Conservation (phyloP, 1,140 invertebrate species). For the Hylaeus anthracinus region DNA sequence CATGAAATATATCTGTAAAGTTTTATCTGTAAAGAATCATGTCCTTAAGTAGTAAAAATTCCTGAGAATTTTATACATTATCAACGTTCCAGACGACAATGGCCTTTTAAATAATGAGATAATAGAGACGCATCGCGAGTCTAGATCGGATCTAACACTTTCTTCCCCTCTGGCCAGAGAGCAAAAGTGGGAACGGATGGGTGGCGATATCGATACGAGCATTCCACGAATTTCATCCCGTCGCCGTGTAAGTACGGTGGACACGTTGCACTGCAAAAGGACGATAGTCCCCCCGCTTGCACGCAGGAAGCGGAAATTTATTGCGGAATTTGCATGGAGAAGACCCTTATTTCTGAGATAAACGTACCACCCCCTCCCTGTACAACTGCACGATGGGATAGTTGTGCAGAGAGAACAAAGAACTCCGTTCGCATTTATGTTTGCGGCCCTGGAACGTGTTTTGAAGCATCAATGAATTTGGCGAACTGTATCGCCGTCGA, state of each 20-base stretch:
- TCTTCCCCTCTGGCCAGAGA: not conserved
- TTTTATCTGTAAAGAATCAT: too few species aligned
- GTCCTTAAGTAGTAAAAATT: too few species aligned
- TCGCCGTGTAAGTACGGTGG: not conserved
- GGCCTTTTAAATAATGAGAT: constrained; percentile 39
- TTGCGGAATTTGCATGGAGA: constrained; percentile 59
- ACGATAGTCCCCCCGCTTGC: not conserved
- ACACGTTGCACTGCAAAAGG: constrained; percentile 8
- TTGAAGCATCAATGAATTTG: not conserved
- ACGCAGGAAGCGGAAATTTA: constrained; percentile 59
- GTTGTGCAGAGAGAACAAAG: not conserved
- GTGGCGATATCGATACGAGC: constrained; percentile 30
- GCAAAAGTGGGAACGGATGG: constrained; percentile 45
- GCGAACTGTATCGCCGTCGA: not conserved
- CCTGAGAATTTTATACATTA: too few species aligned
- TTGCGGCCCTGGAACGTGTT: not conserved
- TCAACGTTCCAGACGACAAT: too few species aligned
- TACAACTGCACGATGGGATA: not conserved
- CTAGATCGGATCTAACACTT: constrained; percentile 34
- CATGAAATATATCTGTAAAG: too few species aligned
- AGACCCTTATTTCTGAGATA: constrained; percentile 51
- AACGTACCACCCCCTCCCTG: constrained; percentile 20
- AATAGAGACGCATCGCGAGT: constrained; percentile 37
- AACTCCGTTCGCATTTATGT: not conserved
- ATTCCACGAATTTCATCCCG: constrained; percentile 51